Conservation (phyloP, 2,888 invertebrate species). For the Atherix ibis region DNA sequence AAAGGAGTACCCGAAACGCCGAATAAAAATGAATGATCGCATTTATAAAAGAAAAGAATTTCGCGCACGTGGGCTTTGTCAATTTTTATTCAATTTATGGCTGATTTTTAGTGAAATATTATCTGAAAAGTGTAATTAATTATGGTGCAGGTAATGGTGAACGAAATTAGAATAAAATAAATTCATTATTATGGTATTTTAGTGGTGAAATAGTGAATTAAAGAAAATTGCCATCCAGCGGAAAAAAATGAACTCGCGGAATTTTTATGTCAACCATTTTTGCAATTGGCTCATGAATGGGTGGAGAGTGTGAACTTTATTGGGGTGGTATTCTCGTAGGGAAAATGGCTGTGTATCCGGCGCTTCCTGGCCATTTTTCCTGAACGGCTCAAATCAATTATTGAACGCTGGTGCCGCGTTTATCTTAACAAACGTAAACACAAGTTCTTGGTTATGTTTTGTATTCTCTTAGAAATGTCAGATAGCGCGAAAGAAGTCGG, state of each 20-base stretch:
- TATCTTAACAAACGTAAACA: background rate
- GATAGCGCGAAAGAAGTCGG: conserved; percentile 5
- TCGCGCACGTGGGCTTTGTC: conserved; percentile 11
- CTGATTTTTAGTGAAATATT: conserved; percentile 10
- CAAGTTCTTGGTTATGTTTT: conserved; percentile 7
- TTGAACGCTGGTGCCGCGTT: background rate
- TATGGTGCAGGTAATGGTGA: conserved; percentile 12
- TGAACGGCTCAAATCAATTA: no score
- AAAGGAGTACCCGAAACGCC: conserved; percentile 12
- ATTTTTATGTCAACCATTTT: conserved; percentile 12
- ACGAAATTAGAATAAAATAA: conserved; percentile 2
- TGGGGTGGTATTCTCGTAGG: conserved; percentile 1
- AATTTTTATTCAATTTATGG: conserved; percentile 11
- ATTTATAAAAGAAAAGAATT: conserved; percentile 10
- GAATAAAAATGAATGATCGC: conserved; percentile 12
- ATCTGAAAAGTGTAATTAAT: conserved; percentile 9
- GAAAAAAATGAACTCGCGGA: conserved; percentile 9
- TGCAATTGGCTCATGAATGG: conserved; percentile 4
- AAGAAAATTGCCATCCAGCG: conserved; percentile 1
- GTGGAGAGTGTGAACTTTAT: background rate
- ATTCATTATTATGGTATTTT: background rate
- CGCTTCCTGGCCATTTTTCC: no score
- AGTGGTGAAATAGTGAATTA: background rate
- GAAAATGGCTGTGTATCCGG: background rate
- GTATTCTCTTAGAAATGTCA: conserved; percentile 11